A percentile compares a stretch with the other conserved stretches of the same genome.
phyloP scores from a whole-genome alignment of 2,888 invertebrate genomes.

The Noctua janthina region DNA sequence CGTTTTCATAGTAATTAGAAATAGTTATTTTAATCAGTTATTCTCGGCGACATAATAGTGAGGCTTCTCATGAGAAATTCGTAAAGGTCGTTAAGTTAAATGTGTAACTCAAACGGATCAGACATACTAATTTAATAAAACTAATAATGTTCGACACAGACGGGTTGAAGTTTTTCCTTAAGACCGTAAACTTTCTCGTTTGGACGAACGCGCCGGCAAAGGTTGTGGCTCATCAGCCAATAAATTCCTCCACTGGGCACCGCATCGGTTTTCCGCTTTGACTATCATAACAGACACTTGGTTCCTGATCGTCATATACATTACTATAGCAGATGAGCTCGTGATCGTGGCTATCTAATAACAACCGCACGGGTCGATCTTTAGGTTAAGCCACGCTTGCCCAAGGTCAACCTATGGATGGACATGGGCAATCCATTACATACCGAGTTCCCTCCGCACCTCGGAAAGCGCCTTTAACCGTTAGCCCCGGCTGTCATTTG shows the following conservation, averaged over 20 bases:
- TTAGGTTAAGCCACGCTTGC: not conserved
- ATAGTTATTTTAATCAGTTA: not conserved
- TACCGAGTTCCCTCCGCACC: not conserved
- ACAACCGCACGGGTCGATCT: not conserved
- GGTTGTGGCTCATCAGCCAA: conserved; percentile 29
- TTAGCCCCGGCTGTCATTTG: not conserved
- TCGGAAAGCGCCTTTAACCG: not conserved
- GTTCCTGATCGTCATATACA: conserved; percentile 9
- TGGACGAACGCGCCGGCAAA: conserved; percentile 11
- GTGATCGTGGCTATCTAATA: conserved; percentile 4
- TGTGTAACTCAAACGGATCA: conserved; percentile 19
- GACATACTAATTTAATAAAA: conserved; percentile 29
- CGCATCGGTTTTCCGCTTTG: conserved; percentile 20
- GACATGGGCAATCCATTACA: not conserved
- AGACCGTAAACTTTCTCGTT: conserved; percentile 22
- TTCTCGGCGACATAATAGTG: conserved; percentile 7
- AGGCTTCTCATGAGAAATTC: conserved; percentile 19
- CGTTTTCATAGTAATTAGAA: not conserved
- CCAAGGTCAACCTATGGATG: not conserved
- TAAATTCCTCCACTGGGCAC: conserved; percentile 2
- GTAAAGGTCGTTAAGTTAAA: no score
- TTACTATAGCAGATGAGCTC: not conserved
- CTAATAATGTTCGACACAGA: conserved; percentile 16
- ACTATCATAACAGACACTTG: conserved; percentile 16
- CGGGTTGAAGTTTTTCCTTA: conserved; percentile 33